phyloP scores from a whole-genome alignment of 2,797 vertebrate genomes.

The Melanogrammus aeglefinus region DNA sequence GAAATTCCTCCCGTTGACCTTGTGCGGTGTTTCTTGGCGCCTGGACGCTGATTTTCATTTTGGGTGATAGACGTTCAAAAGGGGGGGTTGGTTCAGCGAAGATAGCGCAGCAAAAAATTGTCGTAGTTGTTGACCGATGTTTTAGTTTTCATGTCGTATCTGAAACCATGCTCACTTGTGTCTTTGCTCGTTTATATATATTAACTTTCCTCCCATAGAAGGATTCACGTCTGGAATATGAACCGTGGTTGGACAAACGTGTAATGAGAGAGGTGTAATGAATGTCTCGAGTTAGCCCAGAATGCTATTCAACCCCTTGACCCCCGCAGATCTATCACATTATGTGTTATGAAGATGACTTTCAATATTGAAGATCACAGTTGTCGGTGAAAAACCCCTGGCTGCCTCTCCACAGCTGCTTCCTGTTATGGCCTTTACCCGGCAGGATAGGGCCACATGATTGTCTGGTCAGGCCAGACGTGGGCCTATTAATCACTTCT shows the following conservation, averaged over 20 bases:
- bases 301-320: not conserved
- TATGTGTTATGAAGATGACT: constrained; percentile 35
- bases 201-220: not conserved
- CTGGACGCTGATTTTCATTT: constrained; percentile 1
- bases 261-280: not conserved
- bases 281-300: not conserved
- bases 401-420: constrained; percentile 55
- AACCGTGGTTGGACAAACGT: not conserved
- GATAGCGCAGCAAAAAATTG: not conserved
- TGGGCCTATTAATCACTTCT: constrained; percentile 40
- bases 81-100: not conserved
- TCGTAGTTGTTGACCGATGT: not conserved
- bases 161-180: not conserved
- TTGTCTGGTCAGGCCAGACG: constrained; percentile 30
- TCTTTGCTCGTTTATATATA: not conserved
- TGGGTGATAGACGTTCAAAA: not conserved
- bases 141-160: not conserved
- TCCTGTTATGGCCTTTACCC: constrained; percentile 53
- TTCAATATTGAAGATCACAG: constrained; percentile 39
- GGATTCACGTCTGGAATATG: not conserved
- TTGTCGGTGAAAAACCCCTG: constrained; percentile 38
- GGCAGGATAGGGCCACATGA: constrained; percentile 50
- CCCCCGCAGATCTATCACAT: not conserved
- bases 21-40: constrained; percentile 8
- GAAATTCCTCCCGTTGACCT: constrained; percentile 10